Conservation (phyloP, 2,888 invertebrate genomes). For the Onthophagus sagittarius region DNA sequence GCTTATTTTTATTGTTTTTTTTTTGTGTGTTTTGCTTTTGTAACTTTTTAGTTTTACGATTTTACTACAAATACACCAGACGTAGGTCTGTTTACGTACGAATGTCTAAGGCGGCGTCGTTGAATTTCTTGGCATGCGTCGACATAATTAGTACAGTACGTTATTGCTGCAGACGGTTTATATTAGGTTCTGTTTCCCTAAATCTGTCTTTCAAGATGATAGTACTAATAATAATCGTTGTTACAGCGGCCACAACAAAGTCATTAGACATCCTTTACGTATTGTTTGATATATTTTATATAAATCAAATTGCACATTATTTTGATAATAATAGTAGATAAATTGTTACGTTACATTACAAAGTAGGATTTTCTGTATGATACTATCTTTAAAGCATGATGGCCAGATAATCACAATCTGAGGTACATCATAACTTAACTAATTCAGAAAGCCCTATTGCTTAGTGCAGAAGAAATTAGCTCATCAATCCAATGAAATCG, state of each 20-base stretch:
- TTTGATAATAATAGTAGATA: too few species aligned
- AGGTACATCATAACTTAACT: too few species aligned
- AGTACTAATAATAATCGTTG: not conserved
- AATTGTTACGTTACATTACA: too few species aligned
- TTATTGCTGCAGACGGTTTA: not conserved
- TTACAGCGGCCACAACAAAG: not conserved
- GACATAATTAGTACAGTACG: not conserved
- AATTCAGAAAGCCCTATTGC: too few species aligned
- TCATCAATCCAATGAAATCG: too few species aligned
- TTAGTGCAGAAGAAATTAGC: too few species aligned
- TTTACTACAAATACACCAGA: not conserved
- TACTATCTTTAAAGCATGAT: too few species aligned
- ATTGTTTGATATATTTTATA: too few species aligned
- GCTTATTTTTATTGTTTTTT: conserved; percentile 8
- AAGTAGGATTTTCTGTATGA: too few species aligned
- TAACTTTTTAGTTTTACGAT: not conserved
- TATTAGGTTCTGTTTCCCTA: not conserved
- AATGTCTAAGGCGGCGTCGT: not conserved
- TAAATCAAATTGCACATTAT: too few species aligned
- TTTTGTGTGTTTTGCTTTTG: not conserved
- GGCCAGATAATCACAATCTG: too few species aligned
- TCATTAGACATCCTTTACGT: not conserved
- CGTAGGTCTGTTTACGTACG: not conserved
- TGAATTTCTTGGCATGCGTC: not conserved
- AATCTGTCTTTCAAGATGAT: not conserved